Evolutionary conservation across 2,888 invertebrate species (phyloP).

Genomic region (Cantharis lateralis): DNA sequence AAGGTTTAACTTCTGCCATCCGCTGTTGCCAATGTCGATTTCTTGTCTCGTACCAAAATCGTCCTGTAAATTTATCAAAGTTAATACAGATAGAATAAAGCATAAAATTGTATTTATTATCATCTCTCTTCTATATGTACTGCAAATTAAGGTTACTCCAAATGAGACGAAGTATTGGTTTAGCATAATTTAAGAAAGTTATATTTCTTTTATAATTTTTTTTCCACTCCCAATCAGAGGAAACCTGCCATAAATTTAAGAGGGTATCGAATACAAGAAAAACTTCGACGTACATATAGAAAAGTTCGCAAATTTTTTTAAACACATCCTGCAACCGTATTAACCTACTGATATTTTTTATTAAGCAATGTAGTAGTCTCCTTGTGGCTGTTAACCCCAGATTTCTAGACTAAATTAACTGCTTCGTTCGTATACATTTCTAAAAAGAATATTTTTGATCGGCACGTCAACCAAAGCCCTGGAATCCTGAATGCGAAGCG

Average conservation of each 20-base stretch:
- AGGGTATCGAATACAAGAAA: neutral
- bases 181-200: neutral
- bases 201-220: neutral
- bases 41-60: slow-evolving; percentile 63
- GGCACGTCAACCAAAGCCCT: too few relatives aligned
- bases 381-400: neutral
- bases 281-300: neutral
- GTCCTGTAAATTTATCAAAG: slow-evolving; percentile 54
- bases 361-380: neutral
- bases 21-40: slow-evolving; percentile 65
- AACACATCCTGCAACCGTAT: neutral
- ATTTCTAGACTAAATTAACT: too few relatives aligned
- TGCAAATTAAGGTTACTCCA: neutral
- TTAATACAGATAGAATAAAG: too few relatives aligned
- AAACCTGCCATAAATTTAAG: neutral
- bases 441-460: too few relatives aligned
- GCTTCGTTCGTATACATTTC: too few relatives aligned
- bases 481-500: too few relatives aligned
- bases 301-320: neutral
- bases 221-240: neutral
- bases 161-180: neutral
- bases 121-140: too few relatives aligned
- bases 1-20: slow-evolving; percentile 88
- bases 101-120: too few relatives aligned
- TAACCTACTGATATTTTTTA: neutral